Percentiles rank a stretch among this genome's conserved stretches.
Conservation (phyloP, 2,797 vertebrate species). For the Platyrinchus mystaceus region DNA sequence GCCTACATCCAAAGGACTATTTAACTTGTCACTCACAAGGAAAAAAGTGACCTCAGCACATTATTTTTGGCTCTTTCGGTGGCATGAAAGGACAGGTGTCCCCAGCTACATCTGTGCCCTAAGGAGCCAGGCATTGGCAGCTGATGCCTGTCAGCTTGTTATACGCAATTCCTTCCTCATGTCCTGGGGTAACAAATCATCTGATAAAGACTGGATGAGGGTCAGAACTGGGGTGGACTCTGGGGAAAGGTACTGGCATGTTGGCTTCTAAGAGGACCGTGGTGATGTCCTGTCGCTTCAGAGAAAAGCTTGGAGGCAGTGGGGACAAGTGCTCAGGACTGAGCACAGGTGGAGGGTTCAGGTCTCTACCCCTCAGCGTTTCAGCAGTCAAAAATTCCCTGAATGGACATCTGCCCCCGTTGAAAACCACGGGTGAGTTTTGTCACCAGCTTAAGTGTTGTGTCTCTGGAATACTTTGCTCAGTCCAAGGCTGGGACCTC, state of each 20-base stretch:
- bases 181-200: neutral
- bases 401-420: fast-evolving
- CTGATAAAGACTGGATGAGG: neutral
- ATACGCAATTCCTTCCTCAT: neutral
- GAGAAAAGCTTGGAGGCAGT: neutral
- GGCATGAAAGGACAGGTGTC: constrained; percentile 36
- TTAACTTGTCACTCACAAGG: neutral
- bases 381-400: neutral
- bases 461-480: neutral
- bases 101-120: neutral
- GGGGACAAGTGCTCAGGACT: neutral
- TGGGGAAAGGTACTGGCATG: neutral
- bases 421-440: neutral
- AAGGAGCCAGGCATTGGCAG: neutral
- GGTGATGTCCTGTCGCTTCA: neutral
- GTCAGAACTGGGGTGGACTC: neutral
- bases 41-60: neutral
- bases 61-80: constrained; percentile 42
- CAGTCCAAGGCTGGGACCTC: neutral
- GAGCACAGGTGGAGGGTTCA: neutral
- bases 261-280: fast-evolving
- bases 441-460: neutral
- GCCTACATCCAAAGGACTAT: neutral
- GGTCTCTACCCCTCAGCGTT: neutral
- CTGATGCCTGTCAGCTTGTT: neutral